Base-by-base conservation (phyloP, 2,888 invertebrate species). In the Phymatocera aterrima region DNA sequence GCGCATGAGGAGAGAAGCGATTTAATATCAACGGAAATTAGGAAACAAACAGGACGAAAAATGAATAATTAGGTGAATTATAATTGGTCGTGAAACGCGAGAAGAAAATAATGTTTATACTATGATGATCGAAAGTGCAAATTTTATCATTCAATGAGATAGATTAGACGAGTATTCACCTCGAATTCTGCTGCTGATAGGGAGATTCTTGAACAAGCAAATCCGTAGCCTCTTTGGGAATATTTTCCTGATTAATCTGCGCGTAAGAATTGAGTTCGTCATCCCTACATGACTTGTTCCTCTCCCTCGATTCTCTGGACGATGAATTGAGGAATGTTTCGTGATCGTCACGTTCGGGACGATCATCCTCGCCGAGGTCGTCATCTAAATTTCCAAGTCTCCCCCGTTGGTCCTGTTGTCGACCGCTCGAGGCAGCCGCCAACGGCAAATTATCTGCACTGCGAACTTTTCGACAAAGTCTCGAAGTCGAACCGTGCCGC, bases 401-500 rank as follows among this genome's bases (percentile, higher is more conserved):
- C n/a, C 31, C 75, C 34, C 70, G 40, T 28, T 83, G 81, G 28
- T 84, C 84, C 46, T 85, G 85, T 54, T 85, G 85, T 4, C 87
- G 89, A 43, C 85, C 86, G 82, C 81, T 88, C 57, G 85, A 85
- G 79, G 90, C 92, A 86, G 86, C n/a, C n/a, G n/a, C 92, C 88
- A 91, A 90, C 83, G 91, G 93, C 78, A 94, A 93, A 88, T 94
- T 94, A 88, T 94, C 94, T 81, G 94, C 94, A 90, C 94, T 94
- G 86, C 95, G 94, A 83, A 96, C 96, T 91, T 96, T 96, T 48
- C 96, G 93, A 89, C 96, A 96, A 79, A 96, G 91, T 84, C 94
- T 94, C 78, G 96, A 96, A 86, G 95, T 95, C 18, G 96, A 96
- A 37, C 96, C 96, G 88, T 96, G 95, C 79, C 96, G 92, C 75